These are phyloP conservation scores for Apoda limacodes DNA, from an alignment of 2,888 invertebrate species.

Conservation along the genomic window DNA sequence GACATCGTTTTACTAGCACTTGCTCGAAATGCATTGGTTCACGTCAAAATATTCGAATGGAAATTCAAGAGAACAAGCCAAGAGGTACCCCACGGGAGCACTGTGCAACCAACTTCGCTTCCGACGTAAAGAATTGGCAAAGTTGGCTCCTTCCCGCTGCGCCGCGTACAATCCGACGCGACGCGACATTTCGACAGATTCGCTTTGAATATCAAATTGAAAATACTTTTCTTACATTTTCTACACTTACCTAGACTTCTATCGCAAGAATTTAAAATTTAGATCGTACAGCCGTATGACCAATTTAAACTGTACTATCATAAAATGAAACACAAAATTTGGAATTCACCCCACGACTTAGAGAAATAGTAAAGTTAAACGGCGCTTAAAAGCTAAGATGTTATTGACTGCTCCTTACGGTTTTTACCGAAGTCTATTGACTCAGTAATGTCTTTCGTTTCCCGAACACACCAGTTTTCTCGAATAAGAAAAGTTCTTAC, in stretches of 20 bases:
- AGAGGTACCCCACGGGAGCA: constrained; percentile 28
- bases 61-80: no score
- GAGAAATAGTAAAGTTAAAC: constrained; percentile 44
- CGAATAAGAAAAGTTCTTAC: constrained; percentile 62
- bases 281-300: no score
- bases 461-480: constrained; percentile 52
- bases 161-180: no score
- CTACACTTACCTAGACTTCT: no score
- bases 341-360: constrained; percentile 28
- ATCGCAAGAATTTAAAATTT: no score
- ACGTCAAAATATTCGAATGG: constrained; percentile 35
- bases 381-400: constrained; percentile 39
- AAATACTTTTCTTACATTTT: no score
- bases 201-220: constrained; percentile 40
- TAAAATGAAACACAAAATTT: no score
- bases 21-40: constrained; percentile 25
- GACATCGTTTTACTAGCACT: constrained; percentile 23
- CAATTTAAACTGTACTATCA: no score
- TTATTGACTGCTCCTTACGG: constrained; percentile 53
- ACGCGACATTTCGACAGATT: constrained; percentile 34
- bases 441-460: constrained; percentile 64
- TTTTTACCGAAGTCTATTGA: constrained; percentile 55
- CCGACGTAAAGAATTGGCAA: constrained; percentile 33
- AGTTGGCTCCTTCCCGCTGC: constrained; percentile 26
- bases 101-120: constrained; percentile 22